Evolutionary conservation across 2,888 invertebrate genomes (phyloP), one percentile per base, ranked within the genome.

Genomic region (Tetramorium bicarinatum): DNA sequence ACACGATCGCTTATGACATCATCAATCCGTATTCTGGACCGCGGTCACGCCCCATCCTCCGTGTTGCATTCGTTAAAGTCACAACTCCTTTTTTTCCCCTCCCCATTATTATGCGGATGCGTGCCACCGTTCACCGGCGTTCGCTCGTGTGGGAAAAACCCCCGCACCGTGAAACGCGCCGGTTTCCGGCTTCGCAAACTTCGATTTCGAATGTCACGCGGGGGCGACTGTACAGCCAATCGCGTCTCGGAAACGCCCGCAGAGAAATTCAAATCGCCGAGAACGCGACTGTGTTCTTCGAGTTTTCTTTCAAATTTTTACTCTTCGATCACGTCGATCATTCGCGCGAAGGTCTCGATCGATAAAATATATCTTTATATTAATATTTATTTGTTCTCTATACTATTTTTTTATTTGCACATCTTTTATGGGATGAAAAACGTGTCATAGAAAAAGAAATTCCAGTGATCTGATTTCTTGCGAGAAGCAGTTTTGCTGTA

Each of bases 1-100:
- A 93, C 92, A 92, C 90, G 91, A 89, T 91, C 86, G 80, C 77
- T 88, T 91, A 92, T 94, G 94, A 94, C 94, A 94, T 94, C 94
- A 94, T 93, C 93, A 90, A 90, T 90, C 89, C 90, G 92, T 92
- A 91, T 92, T 92, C 91, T 87, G 91, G 89, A 91, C 90, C 91
- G 93, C 67, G 72, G 94, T 90, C 94, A 94, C 94, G 94, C 94
- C 94, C 94, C 93, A 91, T 90, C 90, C 85, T 90, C 83, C 80
- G 67, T 61, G 56, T 82, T 75, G 47, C 47, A 59, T 59, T 86
- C 47, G 49, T 83, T 74, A 66, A 56, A 75, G 49, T 38, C 54
- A 0, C 75, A 77, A 83, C 79, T 72, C 82, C 76, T 85, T 80
- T 56, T 64, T 76, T 75, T 29, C 61, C 54, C 11, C 25, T 41